These are phyloP conservation scores for Gryllus longicercus DNA, from an alignment of 2,888 invertebrate genomes.

Conservation along the genomic window DNA sequence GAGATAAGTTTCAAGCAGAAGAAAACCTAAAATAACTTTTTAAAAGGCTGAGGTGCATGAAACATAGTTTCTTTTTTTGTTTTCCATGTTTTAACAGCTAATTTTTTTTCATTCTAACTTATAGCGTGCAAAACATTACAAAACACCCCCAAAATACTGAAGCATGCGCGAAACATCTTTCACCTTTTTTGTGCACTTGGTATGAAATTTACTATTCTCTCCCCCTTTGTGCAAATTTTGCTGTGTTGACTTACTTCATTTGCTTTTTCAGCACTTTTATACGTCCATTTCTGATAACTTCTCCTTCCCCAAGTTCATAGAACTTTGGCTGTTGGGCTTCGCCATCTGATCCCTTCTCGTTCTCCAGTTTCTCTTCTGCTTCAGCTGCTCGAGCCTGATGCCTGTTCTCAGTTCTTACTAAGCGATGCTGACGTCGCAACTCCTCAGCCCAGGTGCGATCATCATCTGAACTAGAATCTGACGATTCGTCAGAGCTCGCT, in stretches of 20 bases:
- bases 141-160: background rate
- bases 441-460: constrained; percentile 76
- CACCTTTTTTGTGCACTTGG: no score
- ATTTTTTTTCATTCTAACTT: no score
- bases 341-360: background rate
- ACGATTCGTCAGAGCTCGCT: constrained; percentile 49
- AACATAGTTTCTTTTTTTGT: no score
- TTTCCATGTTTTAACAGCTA: no score
- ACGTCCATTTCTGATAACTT: constrained; percentile 57
- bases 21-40: no score
- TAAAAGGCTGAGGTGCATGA: background rate
- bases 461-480: constrained; percentile 67
- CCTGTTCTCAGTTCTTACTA: constrained; percentile 57
- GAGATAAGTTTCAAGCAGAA: no score
- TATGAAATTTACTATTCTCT: no score
- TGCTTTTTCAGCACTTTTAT: constrained; percentile 47
- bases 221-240: background rate
- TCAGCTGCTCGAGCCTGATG: constrained; percentile 46
- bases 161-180: no score
- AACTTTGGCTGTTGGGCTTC: constrained; percentile 52
- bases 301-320: constrained; percentile 59
- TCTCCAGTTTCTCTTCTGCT: constrained; percentile 34
- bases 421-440: constrained; percentile 70
- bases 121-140: background rate
- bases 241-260: constrained; percentile 48